These are phyloP conservation scores for Polydrusus cervinus DNA, from an alignment of 2,888 invertebrate genomes.

Conservation along the genomic window DNA sequence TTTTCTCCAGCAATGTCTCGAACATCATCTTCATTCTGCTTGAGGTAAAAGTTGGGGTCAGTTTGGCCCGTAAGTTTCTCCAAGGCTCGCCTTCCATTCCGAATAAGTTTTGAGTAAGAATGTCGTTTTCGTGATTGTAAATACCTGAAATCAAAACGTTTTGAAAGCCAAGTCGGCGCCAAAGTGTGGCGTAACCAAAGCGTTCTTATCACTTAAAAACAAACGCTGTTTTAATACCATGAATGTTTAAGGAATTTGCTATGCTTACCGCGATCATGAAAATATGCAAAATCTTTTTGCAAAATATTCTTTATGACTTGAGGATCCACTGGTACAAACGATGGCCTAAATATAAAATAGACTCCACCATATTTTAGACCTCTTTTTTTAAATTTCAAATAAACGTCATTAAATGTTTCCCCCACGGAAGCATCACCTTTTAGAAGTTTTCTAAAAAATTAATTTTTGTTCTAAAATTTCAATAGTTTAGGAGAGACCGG, in stretches of 20 bases:
- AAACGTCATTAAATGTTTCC: slow-evolving; percentile 23
- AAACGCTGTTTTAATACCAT: no score
- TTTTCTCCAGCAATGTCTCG: slow-evolving; percentile 48
- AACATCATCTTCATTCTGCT: slow-evolving; percentile 52
- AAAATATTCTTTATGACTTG: slow-evolving; percentile 65
- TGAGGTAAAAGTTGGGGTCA: slow-evolving; percentile 63
- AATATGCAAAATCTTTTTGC: slow-evolving; percentile 66
- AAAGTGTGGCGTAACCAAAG: no score
- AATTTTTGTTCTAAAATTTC: no score
- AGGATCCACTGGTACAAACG: slow-evolving; percentile 64
- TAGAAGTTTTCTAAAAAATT: slow-evolving; percentile 28
- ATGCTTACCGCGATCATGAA: slow-evolving; percentile 62
- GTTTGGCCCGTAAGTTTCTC: slow-evolving; percentile 68
- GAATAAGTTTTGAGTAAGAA: slow-evolving; percentile 63
- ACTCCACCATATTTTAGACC: slow-evolving; percentile 55
- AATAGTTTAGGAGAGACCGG: no score
- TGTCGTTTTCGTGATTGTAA: slow-evolving; percentile 65
- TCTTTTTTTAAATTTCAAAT: slow-evolving; percentile 26
- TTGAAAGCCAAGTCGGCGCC: no score
- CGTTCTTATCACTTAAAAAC: no score
- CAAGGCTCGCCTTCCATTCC: slow-evolving; percentile 66
- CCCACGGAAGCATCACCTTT: slow-evolving; percentile 14
- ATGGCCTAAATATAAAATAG: slow-evolving; percentile 59
- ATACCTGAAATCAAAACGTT: slow-evolving; percentile 53
- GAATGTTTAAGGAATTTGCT: no score